Percentiles rank a stretch among this genome's conserved stretches.
Conservation (phyloP, 2,113 vertebrate species). For the Pachycephala philippinensis region DNA sequence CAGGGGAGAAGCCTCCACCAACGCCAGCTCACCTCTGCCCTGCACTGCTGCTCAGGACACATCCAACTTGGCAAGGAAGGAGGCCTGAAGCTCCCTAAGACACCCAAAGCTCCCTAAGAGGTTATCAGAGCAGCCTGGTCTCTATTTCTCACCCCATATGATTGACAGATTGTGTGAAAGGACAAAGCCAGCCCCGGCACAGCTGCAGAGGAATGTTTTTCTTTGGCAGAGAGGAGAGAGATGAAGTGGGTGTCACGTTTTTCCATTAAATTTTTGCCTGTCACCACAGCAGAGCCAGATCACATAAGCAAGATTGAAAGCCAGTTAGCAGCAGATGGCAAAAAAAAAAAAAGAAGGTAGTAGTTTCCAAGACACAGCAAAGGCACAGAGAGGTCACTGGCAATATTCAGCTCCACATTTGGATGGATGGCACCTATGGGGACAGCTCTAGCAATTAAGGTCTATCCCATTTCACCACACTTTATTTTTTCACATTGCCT, state of each 20-base stretch:
- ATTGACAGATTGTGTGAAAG: neutral
- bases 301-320: slow-evolving; percentile 16
- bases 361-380: neutral
- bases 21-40: neutral
- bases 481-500: neutral
- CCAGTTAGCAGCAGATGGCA: neutral
- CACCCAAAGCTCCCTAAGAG: neutral
- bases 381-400: neutral
- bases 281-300: neutral
- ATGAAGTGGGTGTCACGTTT: slow-evolving; percentile 34
- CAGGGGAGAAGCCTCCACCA: neutral
- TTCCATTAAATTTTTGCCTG: slow-evolving; percentile 32
- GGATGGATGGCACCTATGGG: neutral
- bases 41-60: neutral
- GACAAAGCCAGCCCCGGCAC: neutral
- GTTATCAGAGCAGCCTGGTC: neutral
- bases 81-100: neutral
- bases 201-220: neutral
- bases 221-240: neutral
- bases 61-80: neutral
- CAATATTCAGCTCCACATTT: neutral
- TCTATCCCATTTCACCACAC: neutral
- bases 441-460: neutral
- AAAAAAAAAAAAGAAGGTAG: neutral
- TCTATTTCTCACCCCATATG: neutral